Evolutionary conservation across 2,797 vertebrate species (phyloP).

Genomic region (Clamator glandarius): DNA sequence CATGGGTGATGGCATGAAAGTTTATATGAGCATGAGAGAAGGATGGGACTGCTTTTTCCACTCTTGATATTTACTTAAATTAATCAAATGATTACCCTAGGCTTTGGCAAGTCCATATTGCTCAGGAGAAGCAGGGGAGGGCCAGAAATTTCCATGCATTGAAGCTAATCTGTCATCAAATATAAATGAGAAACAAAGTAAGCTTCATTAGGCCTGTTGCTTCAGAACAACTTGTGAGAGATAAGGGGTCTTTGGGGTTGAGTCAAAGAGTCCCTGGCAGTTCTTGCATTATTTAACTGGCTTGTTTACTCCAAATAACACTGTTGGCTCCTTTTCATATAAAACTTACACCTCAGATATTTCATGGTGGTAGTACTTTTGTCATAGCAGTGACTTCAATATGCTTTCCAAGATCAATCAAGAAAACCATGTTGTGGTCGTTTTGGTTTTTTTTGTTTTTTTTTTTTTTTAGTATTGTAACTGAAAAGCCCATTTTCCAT

Average conservation of each 20-base stretch:
- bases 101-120: not conserved
- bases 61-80: not conserved
- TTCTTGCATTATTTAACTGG: not conserved
- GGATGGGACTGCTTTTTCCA: not conserved
- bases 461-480: not conserved
- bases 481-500: not conserved
- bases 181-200: not conserved
- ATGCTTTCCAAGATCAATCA: not conserved
- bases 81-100: not conserved
- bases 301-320: not conserved
- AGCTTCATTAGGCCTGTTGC: not conserved
- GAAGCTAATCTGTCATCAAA: not conserved
- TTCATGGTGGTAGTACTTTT: not conserved
- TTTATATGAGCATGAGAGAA: not conserved
- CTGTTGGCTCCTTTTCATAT: not conserved
- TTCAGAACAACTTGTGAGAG: not conserved
- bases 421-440: not conserved
- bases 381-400: not conserved
- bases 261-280: not conserved
- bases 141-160: not conserved
- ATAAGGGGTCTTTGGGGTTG: not conserved
- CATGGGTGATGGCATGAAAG: not conserved
- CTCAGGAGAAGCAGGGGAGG: not conserved
- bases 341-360: not conserved
- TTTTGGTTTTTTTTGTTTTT: not conserved